These are phyloP conservation scores for Myoxocephalus aenaeus DNA, from an alignment of 2,797 vertebrate genomes.

Conservation along the genomic window DNA sequence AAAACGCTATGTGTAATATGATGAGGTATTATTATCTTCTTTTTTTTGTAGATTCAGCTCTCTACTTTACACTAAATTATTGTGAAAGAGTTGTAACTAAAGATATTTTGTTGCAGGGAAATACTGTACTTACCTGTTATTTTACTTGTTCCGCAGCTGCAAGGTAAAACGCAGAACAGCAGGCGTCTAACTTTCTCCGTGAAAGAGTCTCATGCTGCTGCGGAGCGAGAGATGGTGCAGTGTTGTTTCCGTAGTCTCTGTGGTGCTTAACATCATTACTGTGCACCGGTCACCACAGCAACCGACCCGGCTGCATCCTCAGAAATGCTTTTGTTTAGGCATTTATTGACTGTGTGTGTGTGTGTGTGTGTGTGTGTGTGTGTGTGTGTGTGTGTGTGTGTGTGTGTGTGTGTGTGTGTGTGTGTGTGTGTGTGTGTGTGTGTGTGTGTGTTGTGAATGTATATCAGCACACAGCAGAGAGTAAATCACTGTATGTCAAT, in stretches of 20 bases:
- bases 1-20: not conserved
- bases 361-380: too few species aligned
- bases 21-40: not conserved
- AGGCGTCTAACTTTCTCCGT: slow-evolving; percentile 39
- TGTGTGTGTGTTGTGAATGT: slow-evolving; percentile 8
- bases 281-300: slow-evolving; percentile 77
- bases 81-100: not conserved
- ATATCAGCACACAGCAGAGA: slow-evolving; percentile 32
- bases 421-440: not conserved
- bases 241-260: slow-evolving; percentile 66
- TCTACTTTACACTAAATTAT: not conserved
- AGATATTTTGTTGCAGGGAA: not conserved
- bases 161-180: slow-evolving; percentile 14
- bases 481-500: slow-evolving; percentile 58
- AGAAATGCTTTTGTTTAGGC: slow-evolving; percentile 62
- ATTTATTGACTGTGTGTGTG: slow-evolving; percentile 43
- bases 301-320: slow-evolving; percentile 68
- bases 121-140: not conserved
- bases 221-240: slow-evolving; percentile 58
- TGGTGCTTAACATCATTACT: slow-evolving; percentile 75
- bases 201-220: slow-evolving; percentile 30
- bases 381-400: not conserved
- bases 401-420: not conserved
- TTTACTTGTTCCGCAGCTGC: slow-evolving; percentile 35
- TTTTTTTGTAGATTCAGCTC: not conserved